These are phyloP conservation scores for Arenaria interpres DNA, from an alignment of 2,113 vertebrate genomes.

Conservation along the genomic window DNA sequence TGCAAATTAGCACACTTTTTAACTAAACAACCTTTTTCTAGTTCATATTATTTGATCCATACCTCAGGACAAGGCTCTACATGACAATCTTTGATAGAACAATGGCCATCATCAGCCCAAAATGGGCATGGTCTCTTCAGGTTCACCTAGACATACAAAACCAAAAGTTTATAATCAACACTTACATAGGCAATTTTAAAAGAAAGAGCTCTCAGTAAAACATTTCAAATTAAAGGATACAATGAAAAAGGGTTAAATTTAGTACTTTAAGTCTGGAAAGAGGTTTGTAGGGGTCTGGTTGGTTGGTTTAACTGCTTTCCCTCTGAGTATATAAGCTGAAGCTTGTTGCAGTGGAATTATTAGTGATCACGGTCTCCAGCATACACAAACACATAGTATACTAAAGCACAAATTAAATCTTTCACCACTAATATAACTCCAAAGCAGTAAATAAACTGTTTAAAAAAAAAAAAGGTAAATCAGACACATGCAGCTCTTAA, in stretches of 20 bases:
- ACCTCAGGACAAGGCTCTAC: conserved; percentile 97
- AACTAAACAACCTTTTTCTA: not conserved
- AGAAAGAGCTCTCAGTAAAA: not conserved
- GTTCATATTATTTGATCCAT: conserved; percentile 44
- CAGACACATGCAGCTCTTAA: not conserved
- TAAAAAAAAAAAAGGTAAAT: not conserved
- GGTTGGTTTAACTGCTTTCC: not conserved
- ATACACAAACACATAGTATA: not conserved
- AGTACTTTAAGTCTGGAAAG: not conserved
- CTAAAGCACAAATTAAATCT: not conserved
- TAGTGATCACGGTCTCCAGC: not conserved
- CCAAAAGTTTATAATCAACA: not conserved
- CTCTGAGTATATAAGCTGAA: not conserved
- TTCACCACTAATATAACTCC: not conserved
- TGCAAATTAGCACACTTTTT: not conserved
- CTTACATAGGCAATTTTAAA: not conserved
- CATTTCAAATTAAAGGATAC: not conserved
- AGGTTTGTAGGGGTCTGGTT: not conserved
- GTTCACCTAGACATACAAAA: conserved; percentile 83
- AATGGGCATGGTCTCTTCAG: conserved; percentile 94
- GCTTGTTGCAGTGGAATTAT: not conserved
- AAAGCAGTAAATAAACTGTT: not conserved
- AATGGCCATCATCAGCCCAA: conserved; percentile 93
- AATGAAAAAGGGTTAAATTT: not conserved
- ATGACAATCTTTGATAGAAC: conserved; percentile 95